Evolutionary conservation across 2,888 invertebrate species (phyloP).

Genomic region (Nomada fucata): DNA sequence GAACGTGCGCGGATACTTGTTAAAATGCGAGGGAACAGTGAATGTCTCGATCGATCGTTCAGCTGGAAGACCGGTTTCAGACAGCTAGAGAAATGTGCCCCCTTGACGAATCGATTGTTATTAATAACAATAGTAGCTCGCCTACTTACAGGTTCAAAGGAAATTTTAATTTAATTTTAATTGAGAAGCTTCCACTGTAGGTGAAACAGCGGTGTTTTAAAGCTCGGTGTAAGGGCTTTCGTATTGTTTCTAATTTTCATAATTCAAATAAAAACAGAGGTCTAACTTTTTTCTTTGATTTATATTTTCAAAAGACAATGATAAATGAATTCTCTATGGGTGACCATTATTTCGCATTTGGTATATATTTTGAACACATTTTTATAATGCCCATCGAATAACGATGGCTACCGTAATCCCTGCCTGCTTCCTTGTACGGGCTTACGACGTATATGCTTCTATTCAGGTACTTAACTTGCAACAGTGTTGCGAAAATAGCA

Average conservation of each 20-base stretch:
- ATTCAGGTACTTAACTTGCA: background rate
- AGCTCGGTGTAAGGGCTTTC: too few species aligned
- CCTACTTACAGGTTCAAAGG: background rate
- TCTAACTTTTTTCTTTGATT: too few species aligned
- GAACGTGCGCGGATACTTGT: conserved; percentile 29
- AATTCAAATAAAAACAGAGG: too few species aligned
- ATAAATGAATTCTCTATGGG: too few species aligned
- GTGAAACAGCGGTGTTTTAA: too few species aligned
- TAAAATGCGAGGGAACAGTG: conserved; percentile 14
- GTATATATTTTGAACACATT: too few species aligned
- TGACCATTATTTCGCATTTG: too few species aligned
- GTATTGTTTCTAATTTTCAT: too few species aligned
- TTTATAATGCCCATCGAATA: background rate
- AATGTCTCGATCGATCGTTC: background rate
- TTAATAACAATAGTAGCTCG: background rate
- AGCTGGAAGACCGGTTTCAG: conserved; percentile 29
- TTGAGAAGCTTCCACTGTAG: too few species aligned
- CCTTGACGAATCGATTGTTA: conserved; percentile 14
- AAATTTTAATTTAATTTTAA: too few species aligned
- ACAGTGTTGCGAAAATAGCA: background rate
- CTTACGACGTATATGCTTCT: background rate
- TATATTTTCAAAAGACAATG: too few species aligned
- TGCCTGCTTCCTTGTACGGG: background rate
- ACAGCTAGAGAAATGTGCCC: conserved; percentile 14
- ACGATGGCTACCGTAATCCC: background rate